Conservation (phyloP, 2,113 vertebrate species). For the Tretioscincus oriximinensis region DNA sequence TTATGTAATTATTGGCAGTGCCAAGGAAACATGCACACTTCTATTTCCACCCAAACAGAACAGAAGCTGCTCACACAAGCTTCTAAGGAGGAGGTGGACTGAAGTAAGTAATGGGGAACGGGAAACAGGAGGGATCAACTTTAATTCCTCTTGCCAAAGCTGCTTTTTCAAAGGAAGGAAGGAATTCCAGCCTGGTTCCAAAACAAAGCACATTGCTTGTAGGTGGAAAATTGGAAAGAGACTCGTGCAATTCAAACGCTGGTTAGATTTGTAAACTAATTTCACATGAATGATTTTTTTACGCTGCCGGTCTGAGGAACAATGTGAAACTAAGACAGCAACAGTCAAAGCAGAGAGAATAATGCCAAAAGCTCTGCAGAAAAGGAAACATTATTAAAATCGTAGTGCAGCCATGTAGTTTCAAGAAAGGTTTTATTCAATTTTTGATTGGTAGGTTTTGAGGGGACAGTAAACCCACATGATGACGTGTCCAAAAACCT, state of each 20-base stretch:
- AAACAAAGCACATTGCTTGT: slow-evolving; percentile 65
- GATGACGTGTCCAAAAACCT: not conserved
- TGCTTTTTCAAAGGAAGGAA: slow-evolving; percentile 30
- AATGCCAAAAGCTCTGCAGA: slow-evolving; percentile 20
- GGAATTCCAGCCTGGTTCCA: slow-evolving; percentile 58
- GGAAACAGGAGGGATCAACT: slow-evolving; percentile 13
- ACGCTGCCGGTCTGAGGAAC: slow-evolving; percentile 18
- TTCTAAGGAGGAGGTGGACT: slow-evolving; percentile 30
- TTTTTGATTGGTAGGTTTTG: not conserved
- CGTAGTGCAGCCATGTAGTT: not conserved
- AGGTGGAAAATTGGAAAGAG: slow-evolving; percentile 66
- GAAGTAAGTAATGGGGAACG: slow-evolving; percentile 1
- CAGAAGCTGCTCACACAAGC: slow-evolving; percentile 58
- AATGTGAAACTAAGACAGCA: slow-evolving; percentile 30
- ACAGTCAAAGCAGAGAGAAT: slow-evolving; percentile 10
- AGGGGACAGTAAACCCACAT: not conserved
- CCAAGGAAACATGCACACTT: slow-evolving; percentile 54
- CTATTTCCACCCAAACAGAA: slow-evolving; percentile 70
- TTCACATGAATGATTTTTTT: slow-evolving; percentile 40
- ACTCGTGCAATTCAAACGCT: slow-evolving; percentile 64
- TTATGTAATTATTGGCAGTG: slow-evolving; percentile 61
- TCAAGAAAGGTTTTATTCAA: not conserved
- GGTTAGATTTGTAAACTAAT: slow-evolving; percentile 59
- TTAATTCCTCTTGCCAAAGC: not conserved
- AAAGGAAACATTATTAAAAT: not conserved